Evolutionary conservation across 2,888 invertebrate species (phyloP).

Genomic region (Ypsolopha sequella): DNA sequence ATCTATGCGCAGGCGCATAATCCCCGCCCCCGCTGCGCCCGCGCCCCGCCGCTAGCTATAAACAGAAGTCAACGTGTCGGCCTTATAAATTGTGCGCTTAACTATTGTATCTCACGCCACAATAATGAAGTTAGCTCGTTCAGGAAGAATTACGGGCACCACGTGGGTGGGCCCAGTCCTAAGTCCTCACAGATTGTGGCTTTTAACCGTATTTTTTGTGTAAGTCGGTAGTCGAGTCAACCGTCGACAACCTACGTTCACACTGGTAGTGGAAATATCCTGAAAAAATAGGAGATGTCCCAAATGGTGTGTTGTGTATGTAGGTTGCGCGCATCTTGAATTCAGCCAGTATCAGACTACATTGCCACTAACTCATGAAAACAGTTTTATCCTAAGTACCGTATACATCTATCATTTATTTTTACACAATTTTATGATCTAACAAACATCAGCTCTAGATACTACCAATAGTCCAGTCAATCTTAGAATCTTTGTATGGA

Average conservation of each 20-base stretch:
- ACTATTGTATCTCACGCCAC: constrained; percentile 70
- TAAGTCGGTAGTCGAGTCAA: constrained; percentile 30
- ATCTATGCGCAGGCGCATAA: constrained; percentile 64
- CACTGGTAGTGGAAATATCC: constrained; percentile 45
- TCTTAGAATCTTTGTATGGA: too few relatives aligned
- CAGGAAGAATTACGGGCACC: constrained; percentile 64
- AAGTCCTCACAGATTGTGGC: constrained; percentile 57
- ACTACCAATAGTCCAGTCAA: too few relatives aligned
- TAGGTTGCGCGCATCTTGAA: background rate
- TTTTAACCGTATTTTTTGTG: constrained; percentile 55
- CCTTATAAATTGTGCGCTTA: constrained; percentile 70
- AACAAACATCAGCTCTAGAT: too few relatives aligned
- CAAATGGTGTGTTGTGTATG: background rate
- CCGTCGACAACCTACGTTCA: constrained; percentile 36
- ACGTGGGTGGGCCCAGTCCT: constrained; percentile 60
- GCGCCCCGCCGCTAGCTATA: constrained; percentile 59
- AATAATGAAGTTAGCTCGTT: constrained; percentile 71
- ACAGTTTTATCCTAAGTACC: too few relatives aligned
- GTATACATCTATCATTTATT: too few relatives aligned
- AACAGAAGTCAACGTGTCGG: constrained; percentile 71
- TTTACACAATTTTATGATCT: too few relatives aligned
- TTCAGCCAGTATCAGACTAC: too few relatives aligned
- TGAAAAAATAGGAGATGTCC: constrained; percentile 48
- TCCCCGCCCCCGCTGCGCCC: constrained; percentile 57
- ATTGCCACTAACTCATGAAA: too few relatives aligned